Evolutionary conservation across 1,140 invertebrate species (phyloP), one percentile per base, ranked within the genome.

Genomic region (Potamilus streckersoni): DNA sequence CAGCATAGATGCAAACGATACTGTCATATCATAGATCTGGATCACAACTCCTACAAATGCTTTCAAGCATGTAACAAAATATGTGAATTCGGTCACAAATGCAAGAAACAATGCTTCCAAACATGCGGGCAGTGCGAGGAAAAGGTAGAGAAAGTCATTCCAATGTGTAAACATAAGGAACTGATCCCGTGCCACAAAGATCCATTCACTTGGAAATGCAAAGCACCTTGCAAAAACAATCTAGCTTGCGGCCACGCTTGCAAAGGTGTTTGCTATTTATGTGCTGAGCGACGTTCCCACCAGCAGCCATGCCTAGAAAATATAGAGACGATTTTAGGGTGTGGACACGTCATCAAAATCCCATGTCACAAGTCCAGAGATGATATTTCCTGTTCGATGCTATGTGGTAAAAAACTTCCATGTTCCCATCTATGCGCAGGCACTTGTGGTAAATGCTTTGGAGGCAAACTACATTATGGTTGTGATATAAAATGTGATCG

Each of bases 181-280:
- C 38, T 31, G 17, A 63, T 81, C 20, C 63, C 70, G n/a, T 85
- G 82, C 77, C 71, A 73, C 58, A 60, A 61, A 31, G 75, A 80
- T 58, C 77, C 76, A 16, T 55, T 20, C n/a, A 69, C 19, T 17
- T 79, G 69, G 16, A 69, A 31, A 14, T 83, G 79, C 57, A 17
- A 20, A 19, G 57, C 65, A 14, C 23, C 56, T 12, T 82, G 83
- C 65, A 13, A 64, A 49, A n/a, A 59, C 31, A 20, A 31, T n/a
- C 68, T 80, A 56, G 55, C 57, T 14, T 94, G 93, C 85, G 89
- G 85, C 0, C 93, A 94, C 87, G 80, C 85, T 69, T 94, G 93
- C 84, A 87, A 84, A 4, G 93, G 94, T 86, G 58, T 14, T n/a
- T 94, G 93, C 85, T 76, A 78, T 64, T 93, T 93, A 62, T 87